These are phyloP conservation scores for Microctonus hyperodae DNA, from an alignment of 2,888 invertebrate genomes.

Conservation along the genomic window DNA sequence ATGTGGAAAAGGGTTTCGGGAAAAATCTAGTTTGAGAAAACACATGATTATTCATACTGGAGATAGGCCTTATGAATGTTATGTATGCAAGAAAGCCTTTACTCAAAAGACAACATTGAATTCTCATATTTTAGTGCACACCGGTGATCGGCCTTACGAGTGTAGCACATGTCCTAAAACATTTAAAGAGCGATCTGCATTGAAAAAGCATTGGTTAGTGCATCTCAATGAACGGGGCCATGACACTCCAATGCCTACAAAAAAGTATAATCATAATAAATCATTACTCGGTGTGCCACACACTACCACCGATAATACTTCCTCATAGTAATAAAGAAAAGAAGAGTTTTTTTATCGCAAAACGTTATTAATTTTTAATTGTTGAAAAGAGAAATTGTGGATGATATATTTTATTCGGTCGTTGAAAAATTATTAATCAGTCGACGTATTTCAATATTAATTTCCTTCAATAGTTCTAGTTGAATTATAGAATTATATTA, in stretches of 20 bases:
- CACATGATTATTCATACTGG: conserved; percentile 57
- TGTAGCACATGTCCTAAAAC: conserved; percentile 55
- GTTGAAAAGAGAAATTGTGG: neutral
- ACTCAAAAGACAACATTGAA: conserved; percentile 55
- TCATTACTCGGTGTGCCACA: conserved; percentile 52
- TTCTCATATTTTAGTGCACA: conserved; percentile 55
- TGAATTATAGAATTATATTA: neutral
- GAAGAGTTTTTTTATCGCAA: neutral
- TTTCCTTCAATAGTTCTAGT: neutral
- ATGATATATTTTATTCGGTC: neutral
- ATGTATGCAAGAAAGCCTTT: conserved; percentile 56
- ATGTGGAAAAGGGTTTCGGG: conserved; percentile 54
- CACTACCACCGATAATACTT: conserved; percentile 53
- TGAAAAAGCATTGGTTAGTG: conserved; percentile 55
- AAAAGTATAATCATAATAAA: conserved; percentile 57
- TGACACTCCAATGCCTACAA: conserved; percentile 53
- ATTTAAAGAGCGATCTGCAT: conserved; percentile 50
- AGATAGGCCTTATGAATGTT: conserved; percentile 55
- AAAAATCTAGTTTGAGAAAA: conserved; percentile 54
- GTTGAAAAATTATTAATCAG: neutral
- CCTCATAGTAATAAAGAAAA: conserved; percentile 42
- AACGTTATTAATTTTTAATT: conserved; percentile 10
- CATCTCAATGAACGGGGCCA: conserved; percentile 51
- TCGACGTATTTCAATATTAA: neutral
- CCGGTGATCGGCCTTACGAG: conserved; percentile 52